Evolutionary conservation across 2,888 invertebrate species (phyloP).

Genomic region (Oxyteleia sp.): DNA sequence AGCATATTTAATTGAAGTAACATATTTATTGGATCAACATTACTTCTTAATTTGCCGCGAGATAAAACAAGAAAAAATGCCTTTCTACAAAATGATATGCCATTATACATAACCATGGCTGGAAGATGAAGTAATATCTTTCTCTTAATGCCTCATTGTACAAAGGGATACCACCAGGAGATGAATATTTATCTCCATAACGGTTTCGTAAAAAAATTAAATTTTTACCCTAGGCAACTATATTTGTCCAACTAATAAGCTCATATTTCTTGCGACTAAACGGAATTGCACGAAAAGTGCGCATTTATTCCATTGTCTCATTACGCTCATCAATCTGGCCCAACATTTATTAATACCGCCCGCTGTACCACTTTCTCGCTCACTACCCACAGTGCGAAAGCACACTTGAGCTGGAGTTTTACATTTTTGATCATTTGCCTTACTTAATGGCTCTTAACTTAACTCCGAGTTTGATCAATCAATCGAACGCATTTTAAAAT

Average conservation of each 20-base stretch:
- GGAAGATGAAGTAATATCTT: not conserved
- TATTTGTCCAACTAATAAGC: slow-evolving; percentile 45
- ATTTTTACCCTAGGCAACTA: slow-evolving; percentile 19
- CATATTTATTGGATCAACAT: too few species aligned
- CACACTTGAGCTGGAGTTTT: slow-evolving; percentile 23
- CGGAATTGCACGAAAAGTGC: slow-evolving; percentile 40
- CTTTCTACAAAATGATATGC: too few species aligned
- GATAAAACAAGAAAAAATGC: too few species aligned
- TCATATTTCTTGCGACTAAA: slow-evolving; percentile 48
- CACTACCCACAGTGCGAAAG: slow-evolving; percentile 34
- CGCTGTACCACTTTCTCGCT: slow-evolving; percentile 35
- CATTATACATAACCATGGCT: too few species aligned
- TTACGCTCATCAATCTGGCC: slow-evolving; percentile 58
- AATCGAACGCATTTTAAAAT: too few species aligned
- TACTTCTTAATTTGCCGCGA: too few species aligned
- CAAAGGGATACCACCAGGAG: slow-evolving; percentile 9
- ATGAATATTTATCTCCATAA: slow-evolving; percentile 42
- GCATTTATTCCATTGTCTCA: slow-evolving; percentile 52
- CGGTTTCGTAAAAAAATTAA: slow-evolving; percentile 28
- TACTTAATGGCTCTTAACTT: too few species aligned
- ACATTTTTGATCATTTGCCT: slow-evolving; percentile 16
- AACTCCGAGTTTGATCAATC: too few species aligned
- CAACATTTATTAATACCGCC: slow-evolving; percentile 49
- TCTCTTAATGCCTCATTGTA: not conserved
- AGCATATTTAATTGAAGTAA: too few species aligned